These are phyloP conservation scores for Hylaea fasciaria DNA, from an alignment of 2,888 invertebrate species.

Conservation along the genomic window DNA sequence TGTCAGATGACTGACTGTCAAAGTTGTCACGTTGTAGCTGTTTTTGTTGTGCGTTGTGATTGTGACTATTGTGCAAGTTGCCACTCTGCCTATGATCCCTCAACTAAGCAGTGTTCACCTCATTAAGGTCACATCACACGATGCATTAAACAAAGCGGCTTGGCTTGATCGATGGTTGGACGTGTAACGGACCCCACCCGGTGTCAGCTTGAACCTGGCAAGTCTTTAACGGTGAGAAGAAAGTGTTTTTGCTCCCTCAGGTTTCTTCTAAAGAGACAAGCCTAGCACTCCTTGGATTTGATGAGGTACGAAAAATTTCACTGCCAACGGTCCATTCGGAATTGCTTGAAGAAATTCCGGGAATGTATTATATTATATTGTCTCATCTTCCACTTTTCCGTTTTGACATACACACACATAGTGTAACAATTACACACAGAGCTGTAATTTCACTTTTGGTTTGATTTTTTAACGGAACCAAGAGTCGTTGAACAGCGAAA, in stretches of 20 bases:
- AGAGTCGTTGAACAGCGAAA: constrained; percentile 46
- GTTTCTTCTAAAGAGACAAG: too few relatives aligned
- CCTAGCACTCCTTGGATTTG: too few relatives aligned
- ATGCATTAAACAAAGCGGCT: constrained; percentile 15
- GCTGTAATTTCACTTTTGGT: background rate
- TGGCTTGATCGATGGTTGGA: constrained; percentile 34
- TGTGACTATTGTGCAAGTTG: too few relatives aligned
- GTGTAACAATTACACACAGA: too few relatives aligned
- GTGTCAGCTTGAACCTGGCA: background rate
- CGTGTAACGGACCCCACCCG: constrained; percentile 36
- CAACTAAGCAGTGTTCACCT: background rate
- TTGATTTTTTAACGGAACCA: constrained; percentile 6
- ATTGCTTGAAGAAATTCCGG: too few relatives aligned
- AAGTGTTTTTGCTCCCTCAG: constrained; percentile 1
- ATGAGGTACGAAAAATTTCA: background rate
- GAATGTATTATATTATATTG: too few relatives aligned
- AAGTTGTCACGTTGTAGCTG: constrained; percentile 9
- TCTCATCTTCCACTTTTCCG: too few relatives aligned
- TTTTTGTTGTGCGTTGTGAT: background rate
- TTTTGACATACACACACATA: too few relatives aligned
- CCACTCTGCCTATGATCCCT: too few relatives aligned
- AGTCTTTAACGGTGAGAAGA: background rate
- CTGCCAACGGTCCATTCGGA: background rate
- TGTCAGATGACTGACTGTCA: constrained; percentile 11
- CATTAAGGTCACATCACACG: constrained; percentile 24